Evolutionary conservation across 2,888 invertebrate species (phyloP).

Genomic region (Brenthis daphne): DNA sequence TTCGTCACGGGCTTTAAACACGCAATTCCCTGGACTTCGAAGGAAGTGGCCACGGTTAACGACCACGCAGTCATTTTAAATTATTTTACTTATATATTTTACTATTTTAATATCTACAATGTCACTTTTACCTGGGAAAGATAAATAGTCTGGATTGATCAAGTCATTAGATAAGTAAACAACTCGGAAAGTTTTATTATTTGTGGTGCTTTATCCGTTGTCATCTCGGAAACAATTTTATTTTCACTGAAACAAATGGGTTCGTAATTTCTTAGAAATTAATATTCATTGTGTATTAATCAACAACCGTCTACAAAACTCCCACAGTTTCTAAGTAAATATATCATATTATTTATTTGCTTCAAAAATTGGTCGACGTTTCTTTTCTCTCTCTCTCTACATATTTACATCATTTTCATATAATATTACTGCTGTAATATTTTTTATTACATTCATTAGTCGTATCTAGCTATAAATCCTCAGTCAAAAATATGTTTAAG

Average conservation of each 20-base stretch:
- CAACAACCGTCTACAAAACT: conserved; percentile 17
- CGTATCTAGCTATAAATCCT: too few relatives aligned
- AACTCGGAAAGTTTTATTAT: conserved; percentile 17
- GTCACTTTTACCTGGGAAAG: neutral
- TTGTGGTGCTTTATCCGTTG: conserved; percentile 16
- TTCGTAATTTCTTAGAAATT: conserved; percentile 15
- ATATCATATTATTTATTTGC: neutral
- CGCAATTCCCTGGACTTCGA: conserved; percentile 50
- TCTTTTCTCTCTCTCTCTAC: too few relatives aligned
- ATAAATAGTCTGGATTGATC: neutral
- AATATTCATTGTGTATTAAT: conserved; percentile 17
- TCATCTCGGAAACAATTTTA: conserved; percentile 22
- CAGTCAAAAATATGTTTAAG: too few relatives aligned
- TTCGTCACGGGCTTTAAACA: conserved; percentile 45
- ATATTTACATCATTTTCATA: too few relatives aligned
- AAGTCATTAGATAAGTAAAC: conserved; percentile 17
- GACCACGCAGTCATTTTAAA: conserved; percentile 6
- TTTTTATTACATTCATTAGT: too few relatives aligned
- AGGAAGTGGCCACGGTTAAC: conserved; percentile 23
- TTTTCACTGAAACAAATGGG: conserved; percentile 13
- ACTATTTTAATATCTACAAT: neutral
- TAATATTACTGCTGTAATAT: too few relatives aligned
- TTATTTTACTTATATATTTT: neutral
- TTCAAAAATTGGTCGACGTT: neutral
- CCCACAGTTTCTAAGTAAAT: conserved; percentile 3